Conservation (phyloP, 1,140 invertebrate genomes). For the Drosophila trapezifrons region DNA sequence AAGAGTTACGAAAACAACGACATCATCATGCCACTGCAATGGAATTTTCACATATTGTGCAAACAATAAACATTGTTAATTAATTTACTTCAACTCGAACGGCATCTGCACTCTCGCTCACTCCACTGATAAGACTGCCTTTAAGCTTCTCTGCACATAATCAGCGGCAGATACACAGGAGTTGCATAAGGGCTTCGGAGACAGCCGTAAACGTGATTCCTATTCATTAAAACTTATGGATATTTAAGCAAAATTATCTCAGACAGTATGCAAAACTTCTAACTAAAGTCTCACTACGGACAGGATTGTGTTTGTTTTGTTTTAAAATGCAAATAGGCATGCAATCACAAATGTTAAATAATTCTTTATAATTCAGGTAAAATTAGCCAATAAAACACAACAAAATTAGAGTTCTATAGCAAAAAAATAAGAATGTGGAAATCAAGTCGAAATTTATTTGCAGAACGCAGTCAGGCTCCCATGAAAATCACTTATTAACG, state of each 20-base stretch:
- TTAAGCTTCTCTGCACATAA: constrained; percentile 35
- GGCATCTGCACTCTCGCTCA: constrained; percentile 39
- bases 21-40: constrained; percentile 31
- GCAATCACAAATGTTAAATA: too few species aligned
- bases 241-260: constrained; percentile 3
- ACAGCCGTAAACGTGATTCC: not conserved
- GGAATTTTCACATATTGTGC: constrained; percentile 44
- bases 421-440: not conserved
- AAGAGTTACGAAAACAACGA: constrained; percentile 27
- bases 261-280: too few species aligned
- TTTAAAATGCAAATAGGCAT: too few species aligned
- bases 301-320: too few species aligned
- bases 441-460: constrained; percentile 21
- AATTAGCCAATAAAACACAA: too few species aligned
- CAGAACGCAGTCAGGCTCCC: constrained; percentile 6
- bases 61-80: constrained; percentile 66
- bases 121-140: constrained; percentile 32
- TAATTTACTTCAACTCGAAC: constrained; percentile 62
- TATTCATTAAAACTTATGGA: constrained; percentile 5
- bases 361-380: too few species aligned
- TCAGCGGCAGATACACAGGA: not conserved
- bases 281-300: too few species aligned
- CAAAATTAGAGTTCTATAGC: too few species aligned
- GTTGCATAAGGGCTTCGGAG: constrained; percentile 4
- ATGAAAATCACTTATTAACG: constrained; percentile 37